A percentile compares a stretch with the other conserved stretches of the same genome.
These are phyloP conservation scores for Stenchaetothrips biformis DNA, from an alignment of 2,888 invertebrate genomes.

Conservation along the genomic window DNA sequence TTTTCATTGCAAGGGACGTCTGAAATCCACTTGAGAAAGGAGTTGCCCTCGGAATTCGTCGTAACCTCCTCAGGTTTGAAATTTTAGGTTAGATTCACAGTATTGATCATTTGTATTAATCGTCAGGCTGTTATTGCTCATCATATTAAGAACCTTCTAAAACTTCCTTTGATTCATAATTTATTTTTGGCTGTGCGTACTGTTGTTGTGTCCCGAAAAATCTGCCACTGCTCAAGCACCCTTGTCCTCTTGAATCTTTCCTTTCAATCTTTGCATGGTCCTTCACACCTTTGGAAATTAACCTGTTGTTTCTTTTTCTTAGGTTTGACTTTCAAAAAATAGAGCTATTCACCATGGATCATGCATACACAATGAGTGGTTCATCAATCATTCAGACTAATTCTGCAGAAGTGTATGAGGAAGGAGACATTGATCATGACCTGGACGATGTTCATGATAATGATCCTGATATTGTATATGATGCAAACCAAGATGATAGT, in stretches of 20 bases:
- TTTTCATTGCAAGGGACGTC: neutral
- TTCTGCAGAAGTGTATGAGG: neutral
- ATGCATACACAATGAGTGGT: slow-evolving; percentile 9
- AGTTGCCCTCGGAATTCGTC: neutral
- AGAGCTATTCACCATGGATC: neutral
- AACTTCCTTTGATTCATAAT: neutral
- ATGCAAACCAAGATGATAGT: neutral
- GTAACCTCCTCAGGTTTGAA: neutral
- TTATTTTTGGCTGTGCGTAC: neutral
- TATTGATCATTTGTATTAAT: neutral
- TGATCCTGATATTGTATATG: neutral
- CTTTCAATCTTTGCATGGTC: neutral
- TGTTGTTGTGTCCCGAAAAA: no score
- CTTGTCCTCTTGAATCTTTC: neutral
- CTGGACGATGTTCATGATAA: neutral
- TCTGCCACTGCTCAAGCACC: no score
- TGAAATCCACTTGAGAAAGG: neutral
- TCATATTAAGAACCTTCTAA: neutral
- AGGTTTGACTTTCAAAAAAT: no score
- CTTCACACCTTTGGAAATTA: neutral
- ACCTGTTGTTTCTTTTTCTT: neutral
- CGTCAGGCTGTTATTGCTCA: neutral
- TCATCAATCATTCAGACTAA: neutral
- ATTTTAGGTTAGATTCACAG: neutral
- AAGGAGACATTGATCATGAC: neutral